phyloP scores from a whole-genome alignment of 2,797 vertebrate genomes.

The Gymnothorax javanicus region DNA sequence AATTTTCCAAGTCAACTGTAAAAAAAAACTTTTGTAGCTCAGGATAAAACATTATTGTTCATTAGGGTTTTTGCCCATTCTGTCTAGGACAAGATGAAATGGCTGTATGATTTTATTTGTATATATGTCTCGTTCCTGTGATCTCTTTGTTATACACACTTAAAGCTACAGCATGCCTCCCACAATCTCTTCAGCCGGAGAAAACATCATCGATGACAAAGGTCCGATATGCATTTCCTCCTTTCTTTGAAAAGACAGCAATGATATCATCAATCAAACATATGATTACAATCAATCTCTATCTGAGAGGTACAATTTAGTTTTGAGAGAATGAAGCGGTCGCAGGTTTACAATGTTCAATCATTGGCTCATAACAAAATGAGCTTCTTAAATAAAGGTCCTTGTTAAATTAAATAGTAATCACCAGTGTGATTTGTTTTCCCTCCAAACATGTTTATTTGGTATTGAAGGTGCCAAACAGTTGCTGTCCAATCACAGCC shows the following conservation, averaged over 20 bases:
- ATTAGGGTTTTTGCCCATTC: background rate
- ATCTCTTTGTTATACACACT: background rate
- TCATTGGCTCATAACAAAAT: background rate
- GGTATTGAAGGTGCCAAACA: background rate
- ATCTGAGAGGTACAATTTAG: background rate
- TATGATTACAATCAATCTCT: background rate
- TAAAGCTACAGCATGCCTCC: background rate
- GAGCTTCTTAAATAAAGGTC: background rate
- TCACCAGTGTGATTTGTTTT: background rate
- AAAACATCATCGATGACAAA: background rate
- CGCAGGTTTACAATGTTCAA: background rate
- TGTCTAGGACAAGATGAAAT: background rate
- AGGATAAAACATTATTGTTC: background rate
- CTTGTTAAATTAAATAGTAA: background rate
- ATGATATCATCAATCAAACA: background rate
- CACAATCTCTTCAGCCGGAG: background rate
- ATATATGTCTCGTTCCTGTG: background rate
- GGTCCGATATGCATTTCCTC: background rate
- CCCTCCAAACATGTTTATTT: background rate
- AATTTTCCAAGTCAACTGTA: background rate
- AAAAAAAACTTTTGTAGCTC: background rate
- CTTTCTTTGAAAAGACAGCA: background rate
- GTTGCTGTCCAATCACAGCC: background rate
- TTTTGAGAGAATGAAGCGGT: background rate
- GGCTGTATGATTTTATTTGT: background rate